Evolutionary conservation across 2,888 invertebrate species (phyloP), one percentile per base, ranked within the genome.

Genomic region (Pandemis heparana): DNA sequence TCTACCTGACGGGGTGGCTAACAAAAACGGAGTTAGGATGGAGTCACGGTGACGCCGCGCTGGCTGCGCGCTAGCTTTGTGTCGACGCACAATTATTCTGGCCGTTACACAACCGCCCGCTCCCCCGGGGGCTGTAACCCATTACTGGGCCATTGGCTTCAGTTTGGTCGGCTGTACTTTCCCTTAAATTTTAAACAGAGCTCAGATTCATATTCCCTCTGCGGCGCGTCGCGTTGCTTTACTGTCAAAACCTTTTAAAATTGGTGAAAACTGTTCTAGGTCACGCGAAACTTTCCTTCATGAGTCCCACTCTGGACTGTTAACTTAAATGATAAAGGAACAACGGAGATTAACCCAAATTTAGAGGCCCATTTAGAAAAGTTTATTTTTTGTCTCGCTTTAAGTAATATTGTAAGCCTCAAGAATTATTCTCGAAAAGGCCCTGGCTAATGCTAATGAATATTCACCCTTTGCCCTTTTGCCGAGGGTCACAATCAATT

Each of bases 121-220:
- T 63, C 73, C 63, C 77, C 64, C 65, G 75, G 73, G 78, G 79
- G 74, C 78, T 76, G 75, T 80, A 75, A 79, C 75, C 77, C 77
- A 79, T 82, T 81, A 80, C 79, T 74, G 71, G 77, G 79, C 81
- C 80, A 82, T 83, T 81, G 82, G 80, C 79, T 82, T 79, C 77
- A 73, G 79, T 82, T 82, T 77, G 61, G 75, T 76, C 77, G 77
- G 76, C 75, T 67, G 72, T 79, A 78, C 79, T 81, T 81, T 80
- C 77, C 76, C 77, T 75, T 76, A 77, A 79, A 79, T 76, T 77
- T 75, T 75, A 75, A 79, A 77, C 74, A 76, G 61, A 71, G 56
- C 63, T 56, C 46, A 48, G 71, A 75, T 70, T 70, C 68, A 62
- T 68, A 63, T 48, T 41, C 56, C 73, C 73, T 46, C 56, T 39